Base-by-base conservation (phyloP, 1,140 invertebrate species). In the Acarapis woodi region DNA sequence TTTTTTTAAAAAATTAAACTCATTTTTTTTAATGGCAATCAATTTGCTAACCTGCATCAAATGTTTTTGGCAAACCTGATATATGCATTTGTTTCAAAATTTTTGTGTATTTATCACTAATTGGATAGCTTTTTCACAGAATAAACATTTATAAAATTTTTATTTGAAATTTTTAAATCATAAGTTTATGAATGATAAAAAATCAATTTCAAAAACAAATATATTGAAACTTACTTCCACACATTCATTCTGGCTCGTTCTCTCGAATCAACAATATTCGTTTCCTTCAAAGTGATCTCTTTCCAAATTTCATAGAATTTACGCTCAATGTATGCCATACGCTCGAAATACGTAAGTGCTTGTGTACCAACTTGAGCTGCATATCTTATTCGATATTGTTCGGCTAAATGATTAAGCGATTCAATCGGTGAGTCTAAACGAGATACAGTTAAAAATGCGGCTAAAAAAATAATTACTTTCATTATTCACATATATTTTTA, bases 81-180 rank as follows among this genome's bases (percentile, higher is more conserved):
- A 87, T 79, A 48, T 75, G 68, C 83, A 96, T 96, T 1, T 79
- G 78, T 52, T 87, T 74, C 72, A 83, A 90, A 68, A 97, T 88
- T 55, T 94, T 94, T 1, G 82, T 93, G 54, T 87, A 97, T 48
- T 88, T 94, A 53, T 96, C 85, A 47, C 78, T 85, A 0, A 93
- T 82, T 0, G 88, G 88, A 56, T 94, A 97, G n/a, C n/a, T n/a
- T n/a, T n/a, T n/a, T n/a, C n/a, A n/a, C n/a, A n/a, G n/a, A n/a
- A n/a, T n/a, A n/a, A n/a, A n/a, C n/a, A n/a, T n/a, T n/a, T n/a
- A n/a, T n/a, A n/a, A n/a, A n/a, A n/a, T n/a, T n/a, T n/a, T n/a
- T n/a, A n/a, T n/a, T n/a, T n/a, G n/a, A n/a, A n/a, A n/a, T n/a
- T n/a, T n/a, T n/a, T n/a, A n/a, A n/a, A n/a, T n/a, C n/a, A n/a